Evolutionary conservation across 2,113 vertebrate genomes (phyloP).

Genomic region (Notechis scutatus): DNA sequence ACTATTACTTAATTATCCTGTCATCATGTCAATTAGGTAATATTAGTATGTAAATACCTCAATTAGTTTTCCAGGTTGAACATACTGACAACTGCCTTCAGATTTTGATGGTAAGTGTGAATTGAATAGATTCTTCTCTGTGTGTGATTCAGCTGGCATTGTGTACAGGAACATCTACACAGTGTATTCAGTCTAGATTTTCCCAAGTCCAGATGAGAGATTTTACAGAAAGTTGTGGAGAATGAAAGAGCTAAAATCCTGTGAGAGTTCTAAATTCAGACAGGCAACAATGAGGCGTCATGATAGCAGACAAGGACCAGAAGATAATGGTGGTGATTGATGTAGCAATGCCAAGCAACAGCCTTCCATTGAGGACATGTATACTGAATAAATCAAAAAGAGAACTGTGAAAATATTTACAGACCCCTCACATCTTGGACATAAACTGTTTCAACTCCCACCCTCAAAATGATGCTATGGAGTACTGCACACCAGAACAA

Average conservation of each 20-base stretch:
- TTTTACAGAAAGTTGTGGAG: not conserved
- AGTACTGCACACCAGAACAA: no score
- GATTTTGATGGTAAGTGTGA: slow-evolving; percentile 15
- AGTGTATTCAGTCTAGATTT: not conserved
- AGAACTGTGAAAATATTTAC: no score
- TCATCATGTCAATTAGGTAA: slow-evolving; percentile 66
- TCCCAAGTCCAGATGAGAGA: not conserved
- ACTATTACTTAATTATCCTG: slow-evolving; percentile 63
- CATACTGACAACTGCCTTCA: slow-evolving; percentile 55
- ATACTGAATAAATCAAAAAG: no score
- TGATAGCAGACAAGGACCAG: not conserved
- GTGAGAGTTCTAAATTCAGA: not conserved
- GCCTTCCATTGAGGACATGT: no score
- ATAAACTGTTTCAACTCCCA: no score
- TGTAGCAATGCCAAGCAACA: not conserved
- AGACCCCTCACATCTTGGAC: no score
- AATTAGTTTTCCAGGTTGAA: slow-evolving; percentile 69
- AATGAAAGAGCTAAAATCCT: not conserved
- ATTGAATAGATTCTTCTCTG: not conserved
- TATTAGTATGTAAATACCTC: slow-evolving; percentile 66
- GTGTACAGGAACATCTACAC: not conserved
- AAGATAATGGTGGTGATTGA: not conserved
- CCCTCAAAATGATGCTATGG: no score
- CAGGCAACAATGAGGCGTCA: not conserved
- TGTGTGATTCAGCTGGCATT: slow-evolving; percentile 32